Evolutionary conservation across 2,113 vertebrate genomes (phyloP).

Genomic region (Scalopus aquaticus): DNA sequence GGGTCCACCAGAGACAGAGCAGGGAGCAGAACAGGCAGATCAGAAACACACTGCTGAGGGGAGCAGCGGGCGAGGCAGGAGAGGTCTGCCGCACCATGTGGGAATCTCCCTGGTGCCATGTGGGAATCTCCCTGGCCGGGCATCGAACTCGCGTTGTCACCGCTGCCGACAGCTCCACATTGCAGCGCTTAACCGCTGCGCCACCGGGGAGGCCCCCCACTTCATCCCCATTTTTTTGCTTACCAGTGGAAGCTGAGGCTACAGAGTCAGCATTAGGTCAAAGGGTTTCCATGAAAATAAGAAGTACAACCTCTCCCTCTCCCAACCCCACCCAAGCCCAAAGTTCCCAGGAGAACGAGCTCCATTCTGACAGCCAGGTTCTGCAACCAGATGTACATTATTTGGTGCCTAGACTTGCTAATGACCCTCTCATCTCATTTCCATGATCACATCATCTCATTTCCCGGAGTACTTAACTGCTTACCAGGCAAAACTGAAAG

Average conservation of each 20-base stretch:
- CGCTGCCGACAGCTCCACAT: too few relatives aligned
- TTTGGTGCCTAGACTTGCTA: background rate
- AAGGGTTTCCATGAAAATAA: background rate
- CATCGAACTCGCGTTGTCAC: too few relatives aligned
- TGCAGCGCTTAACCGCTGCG: too few relatives aligned
- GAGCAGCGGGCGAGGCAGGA: too few relatives aligned
- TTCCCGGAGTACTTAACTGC: background rate
- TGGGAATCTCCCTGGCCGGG: too few relatives aligned
- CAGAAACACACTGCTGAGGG: too few relatives aligned
- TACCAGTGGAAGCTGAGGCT: background rate
- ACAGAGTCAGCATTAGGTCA: background rate
- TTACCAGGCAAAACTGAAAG: background rate
- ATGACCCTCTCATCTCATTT: background rate
- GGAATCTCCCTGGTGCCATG: too few relatives aligned
- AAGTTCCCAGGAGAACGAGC: background rate
- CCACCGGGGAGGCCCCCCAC: too few relatives aligned
- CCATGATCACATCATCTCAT: background rate
- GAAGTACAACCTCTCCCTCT: background rate
- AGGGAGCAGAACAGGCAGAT: too few relatives aligned
- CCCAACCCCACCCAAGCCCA: fast-evolving
- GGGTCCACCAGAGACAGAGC: too few relatives aligned
- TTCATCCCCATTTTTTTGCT: background rate
- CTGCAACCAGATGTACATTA: fast-evolving
- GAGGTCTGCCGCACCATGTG: too few relatives aligned
- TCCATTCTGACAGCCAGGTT: background rate